phyloP scores from a whole-genome alignment of 2,797 vertebrate genomes.

The Crenichthys baileyi region DNA sequence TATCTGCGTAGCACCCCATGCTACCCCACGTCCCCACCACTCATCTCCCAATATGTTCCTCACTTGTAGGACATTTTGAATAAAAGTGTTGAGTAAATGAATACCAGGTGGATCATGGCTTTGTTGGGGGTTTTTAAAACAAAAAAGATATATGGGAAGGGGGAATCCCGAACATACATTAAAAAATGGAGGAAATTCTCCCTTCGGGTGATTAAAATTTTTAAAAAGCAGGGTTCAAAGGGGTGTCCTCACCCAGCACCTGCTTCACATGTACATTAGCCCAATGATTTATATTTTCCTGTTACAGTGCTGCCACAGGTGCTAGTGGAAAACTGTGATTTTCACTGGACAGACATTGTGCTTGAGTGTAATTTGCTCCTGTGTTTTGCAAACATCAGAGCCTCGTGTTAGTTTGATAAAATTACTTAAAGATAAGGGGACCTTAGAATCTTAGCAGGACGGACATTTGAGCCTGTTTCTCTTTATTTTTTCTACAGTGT shows the following conservation, averaged over 20 bases:
- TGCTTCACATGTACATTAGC: slow-evolving; percentile 3
- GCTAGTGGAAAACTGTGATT: neutral
- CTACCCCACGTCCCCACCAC: neutral
- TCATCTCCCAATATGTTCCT: neutral
- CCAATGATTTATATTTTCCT: slow-evolving; percentile 5
- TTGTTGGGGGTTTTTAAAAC: neutral
- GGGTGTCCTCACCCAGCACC: slow-evolving; percentile 1
- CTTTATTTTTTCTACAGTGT: slow-evolving; percentile 21
- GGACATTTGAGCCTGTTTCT: slow-evolving; percentile 24
- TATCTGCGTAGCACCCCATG: neutral
- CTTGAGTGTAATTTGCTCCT: slow-evolving; percentile 10
- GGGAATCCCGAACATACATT: too few species aligned
- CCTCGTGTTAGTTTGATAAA: slow-evolving; percentile 13
- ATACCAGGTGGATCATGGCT: neutral
- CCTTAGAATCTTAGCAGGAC: neutral
- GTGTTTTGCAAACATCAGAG: slow-evolving; percentile 25
- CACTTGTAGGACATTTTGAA: neutral
- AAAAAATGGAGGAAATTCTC: too few species aligned
- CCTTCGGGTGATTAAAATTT: neutral
- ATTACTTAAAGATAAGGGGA: slow-evolving; percentile 9
- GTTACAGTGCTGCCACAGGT: neutral
- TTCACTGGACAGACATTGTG: neutral
- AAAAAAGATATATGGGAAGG: neutral
- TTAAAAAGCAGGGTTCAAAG: slow-evolving; percentile 1
- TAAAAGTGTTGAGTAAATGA: neutral